A percentile compares a stretch with the other conserved stretches of the same genome.
These are phyloP conservation scores for Pocillopora damicornis DNA, from an alignment of 64 coral and sea anemone genomes.

Conservation along the genomic window DNA sequence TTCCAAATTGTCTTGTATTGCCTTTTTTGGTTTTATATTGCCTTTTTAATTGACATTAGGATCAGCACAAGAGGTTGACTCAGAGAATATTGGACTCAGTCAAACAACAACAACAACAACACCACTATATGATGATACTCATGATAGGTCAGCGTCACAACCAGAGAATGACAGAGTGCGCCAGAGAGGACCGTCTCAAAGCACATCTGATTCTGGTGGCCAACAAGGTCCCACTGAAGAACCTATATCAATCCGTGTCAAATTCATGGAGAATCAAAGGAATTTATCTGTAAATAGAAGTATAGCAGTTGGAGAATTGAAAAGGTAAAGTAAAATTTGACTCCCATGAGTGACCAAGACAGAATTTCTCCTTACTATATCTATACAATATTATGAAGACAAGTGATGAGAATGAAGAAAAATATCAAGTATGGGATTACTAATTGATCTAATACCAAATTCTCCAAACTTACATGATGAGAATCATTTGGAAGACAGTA, in stretches of 20 bases:
- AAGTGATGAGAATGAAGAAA: no score
- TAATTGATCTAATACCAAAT: no score
- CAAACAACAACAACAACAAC: background rate
- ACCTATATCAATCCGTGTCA: constrained; percentile 56
- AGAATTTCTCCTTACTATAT: no score
- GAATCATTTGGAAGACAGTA: no score
- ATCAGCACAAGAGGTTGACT: background rate
- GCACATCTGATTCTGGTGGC: background rate
- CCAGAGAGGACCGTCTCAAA: background rate
- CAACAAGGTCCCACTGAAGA: background rate
- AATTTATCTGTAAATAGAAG: constrained; percentile 42
- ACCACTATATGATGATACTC: background rate
- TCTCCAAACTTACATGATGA: no score
- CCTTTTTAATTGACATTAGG: background rate
- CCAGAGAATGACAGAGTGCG: background rate
- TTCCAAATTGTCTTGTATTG: background rate
- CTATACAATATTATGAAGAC: no score
- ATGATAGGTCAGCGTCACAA: background rate
- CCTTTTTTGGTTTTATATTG: background rate
- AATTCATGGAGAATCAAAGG: constrained; percentile 71
- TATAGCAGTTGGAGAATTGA: constrained; percentile 68
- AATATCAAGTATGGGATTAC: no score
- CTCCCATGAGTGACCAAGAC: background rate
- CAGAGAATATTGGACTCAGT: background rate
- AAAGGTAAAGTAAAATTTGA: constrained; percentile 47